Evolutionary conservation across 1,140 invertebrate genomes (phyloP).

Genomic region (Tenebrio molitor): DNA sequence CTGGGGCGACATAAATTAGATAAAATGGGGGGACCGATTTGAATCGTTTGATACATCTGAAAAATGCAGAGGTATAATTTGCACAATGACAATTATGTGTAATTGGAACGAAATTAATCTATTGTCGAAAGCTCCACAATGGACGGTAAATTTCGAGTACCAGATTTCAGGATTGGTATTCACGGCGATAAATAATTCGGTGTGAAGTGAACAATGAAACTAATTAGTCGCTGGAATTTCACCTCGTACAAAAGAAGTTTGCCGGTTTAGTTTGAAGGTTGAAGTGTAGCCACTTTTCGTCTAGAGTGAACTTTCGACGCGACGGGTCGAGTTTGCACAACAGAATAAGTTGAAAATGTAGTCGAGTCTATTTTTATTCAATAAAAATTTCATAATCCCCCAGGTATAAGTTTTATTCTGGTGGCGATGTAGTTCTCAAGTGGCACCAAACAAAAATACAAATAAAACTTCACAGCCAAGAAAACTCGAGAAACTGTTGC

Average conservation of each 20-base stretch:
- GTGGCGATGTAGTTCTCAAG: too few species aligned
- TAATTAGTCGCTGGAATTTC: slow-evolving; percentile 19
- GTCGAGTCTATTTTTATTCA: too few species aligned
- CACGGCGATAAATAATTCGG: slow-evolving; percentile 15
- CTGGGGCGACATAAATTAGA: too few species aligned
- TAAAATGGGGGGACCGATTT: too few species aligned
- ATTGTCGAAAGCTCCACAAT: background rate
- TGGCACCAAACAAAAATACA: too few species aligned
- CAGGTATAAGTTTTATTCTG: too few species aligned
- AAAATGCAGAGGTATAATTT: background rate
- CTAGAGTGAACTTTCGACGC: background rate
- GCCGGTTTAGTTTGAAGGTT: slow-evolving; percentile 7
- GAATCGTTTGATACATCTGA: too few species aligned
- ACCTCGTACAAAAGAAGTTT: background rate
- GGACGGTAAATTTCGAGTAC: slow-evolving; percentile 15
- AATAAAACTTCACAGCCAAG: too few species aligned
- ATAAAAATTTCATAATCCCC: too few species aligned
- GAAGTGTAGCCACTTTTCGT: background rate
- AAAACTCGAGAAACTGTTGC: too few species aligned
- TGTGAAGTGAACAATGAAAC: slow-evolving; percentile 12
- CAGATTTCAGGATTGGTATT: slow-evolving; percentile 13
- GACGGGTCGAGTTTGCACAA: background rate
- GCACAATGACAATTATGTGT: background rate
- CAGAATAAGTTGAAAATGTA: background rate
- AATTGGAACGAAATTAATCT: slow-evolving; percentile 10